These are phyloP conservation scores for Leiothrix lutea DNA, from an alignment of 2,113 vertebrate species.

Conservation along the genomic window DNA sequence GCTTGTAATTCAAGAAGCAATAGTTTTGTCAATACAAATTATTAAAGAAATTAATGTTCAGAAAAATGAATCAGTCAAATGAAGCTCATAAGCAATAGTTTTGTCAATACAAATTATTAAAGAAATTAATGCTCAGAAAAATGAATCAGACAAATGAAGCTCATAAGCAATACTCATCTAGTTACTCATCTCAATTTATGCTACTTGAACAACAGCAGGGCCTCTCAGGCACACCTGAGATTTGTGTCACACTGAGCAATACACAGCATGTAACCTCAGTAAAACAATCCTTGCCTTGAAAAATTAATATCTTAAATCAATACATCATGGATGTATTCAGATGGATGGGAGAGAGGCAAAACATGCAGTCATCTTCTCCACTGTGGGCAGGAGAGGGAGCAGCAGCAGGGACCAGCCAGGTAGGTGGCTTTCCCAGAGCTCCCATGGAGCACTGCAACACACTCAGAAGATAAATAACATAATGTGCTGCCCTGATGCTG, in stretches of 20 bases:
- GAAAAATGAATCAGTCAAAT: neutral
- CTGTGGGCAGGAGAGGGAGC: neutral
- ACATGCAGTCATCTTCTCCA: neutral
- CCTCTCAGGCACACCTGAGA: neutral
- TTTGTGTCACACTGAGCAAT: neutral
- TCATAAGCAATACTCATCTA: neutral
- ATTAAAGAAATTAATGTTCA: neutral
- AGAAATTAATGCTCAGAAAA: conserved; percentile 5
- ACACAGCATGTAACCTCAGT: neutral
- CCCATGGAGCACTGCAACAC: neutral
- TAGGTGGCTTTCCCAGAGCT: neutral
- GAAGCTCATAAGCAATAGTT: neutral
- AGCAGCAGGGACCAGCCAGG: neutral
- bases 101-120: conserved; percentile 7
- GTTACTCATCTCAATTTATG: neutral
- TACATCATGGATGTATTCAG: neutral
- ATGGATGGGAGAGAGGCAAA: neutral
- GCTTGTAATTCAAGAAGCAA: neutral
- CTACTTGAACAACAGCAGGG: neutral
- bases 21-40: conserved; percentile 15
- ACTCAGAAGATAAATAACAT: neutral
- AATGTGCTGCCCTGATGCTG: neutral
- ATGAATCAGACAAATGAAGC: neutral
- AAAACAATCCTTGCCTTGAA: neutral
- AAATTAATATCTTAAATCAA: neutral